Conservation (phyloP, 2,113 vertebrate species). For the Elachura formosa region DNA sequence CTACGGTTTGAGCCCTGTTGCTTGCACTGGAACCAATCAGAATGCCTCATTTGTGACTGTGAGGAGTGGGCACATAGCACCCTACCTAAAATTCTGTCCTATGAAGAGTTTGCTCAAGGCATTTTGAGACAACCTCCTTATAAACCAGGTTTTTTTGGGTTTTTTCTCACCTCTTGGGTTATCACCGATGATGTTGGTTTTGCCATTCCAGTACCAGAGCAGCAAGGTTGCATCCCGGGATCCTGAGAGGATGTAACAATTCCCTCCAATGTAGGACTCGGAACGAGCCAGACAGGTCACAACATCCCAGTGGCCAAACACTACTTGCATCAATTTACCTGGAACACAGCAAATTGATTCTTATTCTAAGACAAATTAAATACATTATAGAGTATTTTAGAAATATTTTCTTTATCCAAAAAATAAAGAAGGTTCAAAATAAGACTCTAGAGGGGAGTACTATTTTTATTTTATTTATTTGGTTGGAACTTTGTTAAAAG, state of each 20-base stretch:
- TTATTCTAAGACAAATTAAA: background rate
- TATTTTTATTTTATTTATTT: background rate
- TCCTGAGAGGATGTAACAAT: constrained; percentile 94
- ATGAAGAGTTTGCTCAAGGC: background rate
- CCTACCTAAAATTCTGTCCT: background rate
- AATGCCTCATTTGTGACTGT: rapidly evolving
- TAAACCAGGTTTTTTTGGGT: background rate
- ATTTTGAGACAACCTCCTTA: background rate
- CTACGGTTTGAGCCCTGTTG: background rate
- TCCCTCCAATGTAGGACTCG: constrained; percentile 94
- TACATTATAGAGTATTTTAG: background rate
- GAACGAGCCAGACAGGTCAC: constrained; percentile 93
- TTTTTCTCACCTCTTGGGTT: constrained; percentile 81
- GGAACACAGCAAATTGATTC: constrained; percentile 13
- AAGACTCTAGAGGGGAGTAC: background rate
- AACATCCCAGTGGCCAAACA: constrained; percentile 96
- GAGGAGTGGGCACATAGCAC: background rate
- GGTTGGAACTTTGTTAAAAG: background rate
- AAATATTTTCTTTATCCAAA: background rate
- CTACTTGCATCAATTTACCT: constrained; percentile 95
- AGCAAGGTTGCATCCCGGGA: constrained; percentile 95
- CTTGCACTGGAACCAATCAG: background rate
- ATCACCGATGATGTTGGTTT: constrained; percentile 88
- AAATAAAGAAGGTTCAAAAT: background rate
- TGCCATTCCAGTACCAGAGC: constrained; percentile 98